These are phyloP conservation scores for Pangasius larnaudii DNA, from an alignment of 2,797 vertebrate species.

Conservation along the genomic window DNA sequence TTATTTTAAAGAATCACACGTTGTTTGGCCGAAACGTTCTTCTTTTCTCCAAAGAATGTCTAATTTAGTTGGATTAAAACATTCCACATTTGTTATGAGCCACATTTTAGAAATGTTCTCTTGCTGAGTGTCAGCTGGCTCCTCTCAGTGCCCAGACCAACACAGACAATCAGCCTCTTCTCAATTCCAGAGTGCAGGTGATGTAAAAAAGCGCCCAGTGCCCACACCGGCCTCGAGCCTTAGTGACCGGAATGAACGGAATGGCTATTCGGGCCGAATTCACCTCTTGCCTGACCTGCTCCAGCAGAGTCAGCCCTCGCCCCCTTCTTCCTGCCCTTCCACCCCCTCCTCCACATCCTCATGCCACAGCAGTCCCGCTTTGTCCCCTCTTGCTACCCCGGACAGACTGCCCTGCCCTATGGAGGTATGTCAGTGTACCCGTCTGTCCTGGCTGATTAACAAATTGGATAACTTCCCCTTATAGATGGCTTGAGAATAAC, in stretches of 20 bases:
- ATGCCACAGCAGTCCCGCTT: slow-evolving; percentile 86
- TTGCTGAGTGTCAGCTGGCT: slow-evolving; percentile 4
- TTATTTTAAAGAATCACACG: not conserved
- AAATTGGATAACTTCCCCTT: slow-evolving; percentile 1
- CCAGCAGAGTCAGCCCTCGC: slow-evolving; percentile 99
- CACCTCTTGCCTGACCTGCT: slow-evolving; percentile 99
- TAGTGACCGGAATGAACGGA: slow-evolving; percentile 78
- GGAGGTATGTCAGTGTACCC: slow-evolving; percentile 72
- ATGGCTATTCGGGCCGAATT: slow-evolving; percentile 94
- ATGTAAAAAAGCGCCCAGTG: slow-evolving; percentile 83
- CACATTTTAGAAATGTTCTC: not conserved
- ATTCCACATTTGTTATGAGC: slow-evolving; percentile 5
- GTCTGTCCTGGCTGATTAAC: slow-evolving; percentile 45
- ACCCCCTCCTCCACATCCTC: slow-evolving; percentile 79
- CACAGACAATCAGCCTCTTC: slow-evolving; percentile 93
- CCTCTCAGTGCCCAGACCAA: slow-evolving; percentile 54
- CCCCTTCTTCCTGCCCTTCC: slow-evolving; percentile 92
- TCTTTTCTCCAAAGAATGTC: not conserved
- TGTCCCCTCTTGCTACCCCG: slow-evolving; percentile 87
- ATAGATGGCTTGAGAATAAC: not conserved
- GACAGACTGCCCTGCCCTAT: slow-evolving; percentile 70
- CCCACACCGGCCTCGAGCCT: slow-evolving; percentile 63
- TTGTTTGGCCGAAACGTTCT: not conserved
- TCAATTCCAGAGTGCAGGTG: slow-evolving; percentile 98
- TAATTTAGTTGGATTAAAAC: not conserved